These are phyloP conservation scores for Hetaerina titia DNA, from an alignment of 2,888 invertebrate species.

Conservation along the genomic window DNA sequence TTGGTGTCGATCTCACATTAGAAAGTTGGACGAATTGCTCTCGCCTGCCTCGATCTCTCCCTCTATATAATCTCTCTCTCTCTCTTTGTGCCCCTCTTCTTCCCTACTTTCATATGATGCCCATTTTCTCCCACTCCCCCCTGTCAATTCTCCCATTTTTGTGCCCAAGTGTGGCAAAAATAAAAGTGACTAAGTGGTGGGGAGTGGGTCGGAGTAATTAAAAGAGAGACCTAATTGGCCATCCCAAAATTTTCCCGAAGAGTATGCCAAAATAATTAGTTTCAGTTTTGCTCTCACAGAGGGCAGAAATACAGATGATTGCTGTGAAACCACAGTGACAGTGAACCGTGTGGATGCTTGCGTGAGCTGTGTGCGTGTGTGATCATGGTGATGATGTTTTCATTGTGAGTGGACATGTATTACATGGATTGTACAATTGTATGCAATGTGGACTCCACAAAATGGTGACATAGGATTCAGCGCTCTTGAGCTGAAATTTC, in stretches of 20 bases:
- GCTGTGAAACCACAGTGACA: slow-evolving; percentile 64
- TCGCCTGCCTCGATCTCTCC: slow-evolving; percentile 51
- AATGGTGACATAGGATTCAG: not conserved
- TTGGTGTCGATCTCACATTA: slow-evolving; percentile 55
- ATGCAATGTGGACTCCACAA: slow-evolving; percentile 33
- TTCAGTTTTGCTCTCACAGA: slow-evolving; percentile 57
- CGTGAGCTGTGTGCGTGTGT: slow-evolving; percentile 43
- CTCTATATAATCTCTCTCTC: slow-evolving; percentile 3
- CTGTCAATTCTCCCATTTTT: not conserved
- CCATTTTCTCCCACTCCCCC: not conserved
- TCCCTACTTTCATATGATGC: not conserved
- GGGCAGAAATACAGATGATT: slow-evolving; percentile 58
- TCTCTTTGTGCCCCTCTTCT: not conserved
- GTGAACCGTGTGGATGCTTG: slow-evolving; percentile 57
- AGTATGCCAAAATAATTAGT: slow-evolving; percentile 65
- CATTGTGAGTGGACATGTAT: slow-evolving; percentile 9
- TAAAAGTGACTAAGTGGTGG: slow-evolving; percentile 10
- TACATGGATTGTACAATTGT: slow-evolving; percentile 20
- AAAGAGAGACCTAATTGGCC: slow-evolving; percentile 49
- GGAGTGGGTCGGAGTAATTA: not conserved
- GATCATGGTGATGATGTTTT: slow-evolving; percentile 17
- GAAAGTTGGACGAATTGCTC: slow-evolving; percentile 46
- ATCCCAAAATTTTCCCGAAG: slow-evolving; percentile 49
- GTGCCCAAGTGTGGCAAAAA: not conserved
- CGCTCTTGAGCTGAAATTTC: not conserved